Percentiles rank a stretch among this genome's conserved stretches.
Conservation (phyloP, 2,888 invertebrate species). For the Rhingia rostrata region DNA sequence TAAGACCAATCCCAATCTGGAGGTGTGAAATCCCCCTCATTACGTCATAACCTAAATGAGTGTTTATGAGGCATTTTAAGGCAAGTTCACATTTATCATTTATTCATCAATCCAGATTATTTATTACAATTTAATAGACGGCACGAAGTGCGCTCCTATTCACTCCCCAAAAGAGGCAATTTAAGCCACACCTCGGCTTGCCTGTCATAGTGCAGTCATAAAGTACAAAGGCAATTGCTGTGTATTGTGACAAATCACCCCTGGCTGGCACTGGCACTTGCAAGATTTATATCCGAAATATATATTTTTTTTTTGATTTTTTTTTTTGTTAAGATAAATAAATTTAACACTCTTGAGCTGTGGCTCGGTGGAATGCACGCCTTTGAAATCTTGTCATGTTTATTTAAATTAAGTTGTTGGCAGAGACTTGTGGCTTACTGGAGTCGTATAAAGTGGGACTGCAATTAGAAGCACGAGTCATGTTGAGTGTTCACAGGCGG, state of each 20-base stretch:
- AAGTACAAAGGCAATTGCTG: slow-evolving; percentile 61
- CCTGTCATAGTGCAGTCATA: slow-evolving; percentile 50
- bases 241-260: slow-evolving; percentile 66
- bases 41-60: slow-evolving; percentile 8
- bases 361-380: slow-evolving; percentile 44
- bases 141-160: slow-evolving; percentile 41
- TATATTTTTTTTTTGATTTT: slow-evolving; percentile 39
- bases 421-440: slow-evolving; percentile 37
- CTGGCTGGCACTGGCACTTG: slow-evolving; percentile 1
- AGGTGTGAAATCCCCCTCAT: slow-evolving; percentile 13
- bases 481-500: not conserved
- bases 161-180: slow-evolving; percentile 37
- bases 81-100: slow-evolving; percentile 44
- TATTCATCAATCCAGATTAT: slow-evolving; percentile 63
- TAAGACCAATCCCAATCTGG: not conserved
- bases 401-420: slow-evolving; percentile 61
- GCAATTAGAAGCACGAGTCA: slow-evolving; percentile 21
- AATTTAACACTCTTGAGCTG: slow-evolving; percentile 29
- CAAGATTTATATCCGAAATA: slow-evolving; percentile 68
- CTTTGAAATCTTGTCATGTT: slow-evolving; percentile 61
- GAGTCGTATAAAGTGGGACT: not conserved
- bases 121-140: slow-evolving; percentile 49
- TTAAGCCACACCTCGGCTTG: slow-evolving; percentile 43
- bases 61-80: slow-evolving; percentile 15
- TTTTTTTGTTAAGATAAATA: slow-evolving; percentile 46